Evolutionary conservation across 2,888 invertebrate species (phyloP), one percentile per base, ranked within the genome.

Genomic region (Lepidochrysops patricia): DNA sequence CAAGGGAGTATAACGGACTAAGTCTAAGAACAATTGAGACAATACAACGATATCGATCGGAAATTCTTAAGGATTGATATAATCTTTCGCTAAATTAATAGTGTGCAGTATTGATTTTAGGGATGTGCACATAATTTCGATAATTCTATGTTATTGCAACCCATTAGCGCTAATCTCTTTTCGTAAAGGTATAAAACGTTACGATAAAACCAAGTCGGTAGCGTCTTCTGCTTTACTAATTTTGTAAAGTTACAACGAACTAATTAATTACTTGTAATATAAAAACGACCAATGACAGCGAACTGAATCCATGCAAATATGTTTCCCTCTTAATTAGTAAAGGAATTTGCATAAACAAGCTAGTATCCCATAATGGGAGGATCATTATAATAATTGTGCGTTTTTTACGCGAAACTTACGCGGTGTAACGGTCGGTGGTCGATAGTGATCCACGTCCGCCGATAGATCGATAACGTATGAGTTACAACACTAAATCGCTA

Each of bases 361-460:
- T 72, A 71, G 74, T 69, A 81, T 79, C 79, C 85, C 84, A 85
- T 87, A 85, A 78, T 83, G 79, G 86, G 86, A 80, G 80, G 77
- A 79, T 79, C 77, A 85, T 85, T 85, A 86, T 81, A 77, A 82
- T 86, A 88, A 87, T 85, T 84, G 79, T 84, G 72, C 68, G 82
- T 82, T 84, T 79, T 77, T 78, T 77, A 79, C 79, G 80, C 80
- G 84, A 84, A 87, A 82, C 76, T 80, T 80, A 78, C 73, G 67
- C 75, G 67, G 70, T 77, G 80, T 80, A 84, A 84, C 86, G 83
- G 85, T 82, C 77, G 75, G 72, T 66, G 43, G 71, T 68, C 74
- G 87, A 85, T 85, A 76, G 75, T 77, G 78, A 86, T 88, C 84
- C 79, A 76, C 85, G 80, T 81, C 82, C 82, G 82, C 80, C 82